Evolutionary conservation across 2,797 vertebrate species (phyloP), one percentile per base, ranked within the genome.

Genomic region (Melanotaenia pygmaea): DNA sequence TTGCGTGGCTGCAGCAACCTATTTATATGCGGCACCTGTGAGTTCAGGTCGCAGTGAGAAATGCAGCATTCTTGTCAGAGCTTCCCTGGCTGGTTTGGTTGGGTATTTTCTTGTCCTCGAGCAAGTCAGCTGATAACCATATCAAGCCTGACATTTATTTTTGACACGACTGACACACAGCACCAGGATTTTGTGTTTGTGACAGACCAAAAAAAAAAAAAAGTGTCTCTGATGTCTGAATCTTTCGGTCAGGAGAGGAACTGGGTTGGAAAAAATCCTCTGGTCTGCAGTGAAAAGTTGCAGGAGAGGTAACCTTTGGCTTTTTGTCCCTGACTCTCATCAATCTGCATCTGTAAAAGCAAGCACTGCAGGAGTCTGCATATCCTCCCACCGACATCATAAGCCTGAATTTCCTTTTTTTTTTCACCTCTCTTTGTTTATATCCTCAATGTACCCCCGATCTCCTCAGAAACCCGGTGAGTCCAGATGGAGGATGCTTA

Each of bases 301-400:
- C 59, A 51, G 38, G 43, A 74, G 72, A 77, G 30, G 67, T 56
- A 59, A 59, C 66, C 80, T 78, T 40, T 68, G 74, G 22, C 86
- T 87, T 77, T 80, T 86, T 84, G 77, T 87, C 66, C 37, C 58
- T 0, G 30, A 28, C 51, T 45, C 76, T 59, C 67, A 67, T 80
- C 67, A 79, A 85, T 91, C 83, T 91, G 83, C 83, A 90, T 90
- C 61, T 86, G 73, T 88, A 74, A 90, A 88, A 75, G 72, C 47
- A 10, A 24, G 43, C 86, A 68, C 87, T 3, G 74, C 78, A 82
- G 86, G 89, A 74, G 84, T 67, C 73, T 16, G 72, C 35, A 16
- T 73, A 30, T 32, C 57, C 58, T 66, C 77, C 65, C 71, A 57
- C 59, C 54, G 7, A 60, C 47, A 11, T 60, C 74, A 57, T 53